Evolutionary conservation across 2,113 vertebrate species (phyloP).

Genomic region (Mugil cephalus): DNA sequence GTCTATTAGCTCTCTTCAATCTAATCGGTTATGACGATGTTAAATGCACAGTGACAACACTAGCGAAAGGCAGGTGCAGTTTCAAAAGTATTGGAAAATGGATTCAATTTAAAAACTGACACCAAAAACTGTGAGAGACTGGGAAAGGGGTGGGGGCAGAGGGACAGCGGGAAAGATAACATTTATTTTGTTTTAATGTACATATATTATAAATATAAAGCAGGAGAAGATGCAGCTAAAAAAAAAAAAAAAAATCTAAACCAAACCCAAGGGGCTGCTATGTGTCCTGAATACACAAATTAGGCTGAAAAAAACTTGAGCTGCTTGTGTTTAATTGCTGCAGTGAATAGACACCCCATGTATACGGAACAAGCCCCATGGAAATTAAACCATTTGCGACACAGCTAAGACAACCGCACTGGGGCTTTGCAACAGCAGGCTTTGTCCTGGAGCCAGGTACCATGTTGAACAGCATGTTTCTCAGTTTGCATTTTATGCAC

Average conservation of each 20-base stretch:
- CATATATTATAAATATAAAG: background rate
- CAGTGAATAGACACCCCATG: constrained; percentile 37
- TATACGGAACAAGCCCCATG: constrained; percentile 43
- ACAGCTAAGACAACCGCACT: constrained; percentile 47
- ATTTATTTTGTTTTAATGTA: constrained; percentile 10
- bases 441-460: constrained; percentile 68
- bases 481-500: constrained; percentile 53
- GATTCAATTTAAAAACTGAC: constrained; percentile 56
- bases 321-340: constrained; percentile 45
- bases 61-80: constrained; percentile 46
- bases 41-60: constrained; percentile 50
- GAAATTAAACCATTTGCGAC: constrained; percentile 49
- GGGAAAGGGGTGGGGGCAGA: constrained; percentile 1
- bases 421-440: constrained; percentile 47
- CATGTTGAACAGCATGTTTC: constrained; percentile 58
- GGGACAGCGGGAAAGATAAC: background rate
- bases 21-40: constrained; percentile 51
- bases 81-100: constrained; percentile 49
- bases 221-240: background rate
- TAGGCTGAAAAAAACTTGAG: constrained; percentile 21
- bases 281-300: constrained; percentile 5
- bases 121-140: constrained; percentile 8
- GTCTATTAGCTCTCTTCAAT: constrained; percentile 37
- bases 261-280: background rate
- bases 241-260: background rate